phyloP scores from a whole-genome alignment of 2,888 invertebrate genomes.

The Alloscopus bannaensis region DNA sequence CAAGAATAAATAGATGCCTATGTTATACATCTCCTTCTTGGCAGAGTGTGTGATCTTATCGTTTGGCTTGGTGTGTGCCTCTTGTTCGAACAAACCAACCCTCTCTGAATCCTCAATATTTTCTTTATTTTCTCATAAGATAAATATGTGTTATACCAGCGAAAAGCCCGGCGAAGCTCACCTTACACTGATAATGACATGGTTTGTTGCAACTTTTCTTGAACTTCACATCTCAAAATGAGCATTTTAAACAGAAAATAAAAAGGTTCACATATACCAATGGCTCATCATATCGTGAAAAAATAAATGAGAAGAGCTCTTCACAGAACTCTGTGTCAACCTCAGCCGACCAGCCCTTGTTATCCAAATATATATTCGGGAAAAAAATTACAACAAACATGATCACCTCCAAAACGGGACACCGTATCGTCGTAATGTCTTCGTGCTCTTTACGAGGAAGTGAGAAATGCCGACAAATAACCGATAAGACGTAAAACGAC shows the following conservation, averaged over 20 bases:
- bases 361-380: constrained; percentile 24
- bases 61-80: too few species aligned
- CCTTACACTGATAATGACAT: constrained; percentile 11
- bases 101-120: too few species aligned
- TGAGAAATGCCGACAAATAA: constrained; percentile 34
- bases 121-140: too few species aligned
- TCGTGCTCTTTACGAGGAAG: too few species aligned
- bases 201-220: constrained; percentile 19
- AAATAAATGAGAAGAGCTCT: constrained; percentile 6
- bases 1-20: neutral
- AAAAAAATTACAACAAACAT: constrained; percentile 25
- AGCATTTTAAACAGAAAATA: neutral
- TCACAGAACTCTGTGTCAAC: neutral
- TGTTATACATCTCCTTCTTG: too few species aligned
- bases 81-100: too few species aligned
- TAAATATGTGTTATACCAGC: neutral
- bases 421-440: neutral
- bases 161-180: neutral
- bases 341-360: constrained; percentile 1
- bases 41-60: too few species aligned
- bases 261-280: neutral
- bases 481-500: constrained; percentile 32
- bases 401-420: neutral
- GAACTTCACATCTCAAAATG: constrained; percentile 2
- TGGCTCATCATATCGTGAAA: neutral